Conservation (phyloP, 1,140 invertebrate genomes). For the Aphelinus certus region DNA sequence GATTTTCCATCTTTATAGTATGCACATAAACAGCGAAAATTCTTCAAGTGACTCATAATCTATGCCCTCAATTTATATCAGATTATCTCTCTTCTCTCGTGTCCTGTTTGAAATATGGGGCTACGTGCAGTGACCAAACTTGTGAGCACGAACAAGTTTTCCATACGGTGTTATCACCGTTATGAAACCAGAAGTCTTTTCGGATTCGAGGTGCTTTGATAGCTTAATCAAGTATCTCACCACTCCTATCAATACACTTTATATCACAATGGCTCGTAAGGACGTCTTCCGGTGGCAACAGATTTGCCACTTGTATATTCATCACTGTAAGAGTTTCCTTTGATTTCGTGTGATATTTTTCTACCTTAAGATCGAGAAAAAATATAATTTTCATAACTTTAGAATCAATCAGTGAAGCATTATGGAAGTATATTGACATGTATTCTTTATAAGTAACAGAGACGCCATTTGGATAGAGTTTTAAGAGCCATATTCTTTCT, state of each 20-base stretch:
- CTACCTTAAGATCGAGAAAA: background rate
- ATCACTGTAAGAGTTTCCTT: background rate
- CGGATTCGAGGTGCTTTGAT: background rate
- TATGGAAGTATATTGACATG: background rate
- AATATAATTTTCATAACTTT: background rate
- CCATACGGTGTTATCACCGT: background rate
- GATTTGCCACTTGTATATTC: too few species aligned
- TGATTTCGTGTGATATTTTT: background rate
- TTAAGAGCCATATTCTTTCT: background rate
- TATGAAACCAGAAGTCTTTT: background rate
- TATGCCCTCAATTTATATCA: slow-evolving; percentile 69
- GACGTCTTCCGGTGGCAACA: too few species aligned
- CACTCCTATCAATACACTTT: too few species aligned
- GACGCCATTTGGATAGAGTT: background rate
- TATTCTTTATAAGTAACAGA: background rate
- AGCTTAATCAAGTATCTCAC: too few species aligned
- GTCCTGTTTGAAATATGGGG: slow-evolving; percentile 69
- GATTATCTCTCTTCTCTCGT: slow-evolving; percentile 69
- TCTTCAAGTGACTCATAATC: slow-evolving; percentile 47
- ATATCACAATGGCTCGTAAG: too few species aligned
- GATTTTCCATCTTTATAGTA: background rate
- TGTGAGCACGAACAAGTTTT: slow-evolving; percentile 33
- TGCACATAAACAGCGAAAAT: slow-evolving; percentile 28
- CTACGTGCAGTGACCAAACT: slow-evolving; percentile 61
- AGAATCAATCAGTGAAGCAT: background rate